Percentiles rank a stretch among this genome's conserved stretches.
These are phyloP conservation scores for Aix galericulata DNA, from an alignment of 2,113 vertebrate species.

Conservation along the genomic window DNA sequence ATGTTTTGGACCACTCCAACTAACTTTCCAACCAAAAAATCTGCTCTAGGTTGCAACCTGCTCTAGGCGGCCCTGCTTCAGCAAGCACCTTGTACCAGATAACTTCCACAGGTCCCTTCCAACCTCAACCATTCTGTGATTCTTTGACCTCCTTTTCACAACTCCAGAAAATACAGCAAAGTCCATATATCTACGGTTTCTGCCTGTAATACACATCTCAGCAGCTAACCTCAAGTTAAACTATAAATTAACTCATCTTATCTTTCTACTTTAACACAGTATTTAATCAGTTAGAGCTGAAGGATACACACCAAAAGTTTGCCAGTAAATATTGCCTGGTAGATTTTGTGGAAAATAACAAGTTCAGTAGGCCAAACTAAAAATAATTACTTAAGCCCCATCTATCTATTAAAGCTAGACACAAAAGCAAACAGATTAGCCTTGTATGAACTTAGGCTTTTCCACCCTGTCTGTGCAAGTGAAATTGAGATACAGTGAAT, in stretches of 20 bases:
- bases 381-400: background rate
- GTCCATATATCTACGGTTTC: background rate
- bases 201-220: background rate
- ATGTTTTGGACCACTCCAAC: background rate
- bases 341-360: background rate
- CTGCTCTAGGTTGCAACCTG: background rate
- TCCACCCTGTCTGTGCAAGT: background rate
- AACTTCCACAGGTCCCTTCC: background rate
- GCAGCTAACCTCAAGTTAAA: background rate
- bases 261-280: background rate
- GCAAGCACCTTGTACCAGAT: background rate
- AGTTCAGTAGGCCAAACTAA: background rate
- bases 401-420: background rate
- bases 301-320: background rate
- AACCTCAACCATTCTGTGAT: background rate
- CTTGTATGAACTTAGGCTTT: background rate
- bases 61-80: background rate
- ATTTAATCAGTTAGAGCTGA: background rate
- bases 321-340: background rate
- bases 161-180: background rate
- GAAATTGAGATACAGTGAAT: background rate
- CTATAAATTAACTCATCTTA: background rate
- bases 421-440: background rate
- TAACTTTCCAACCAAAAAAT: background rate
- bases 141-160: background rate